A percentile compares a stretch with the other conserved stretches of the same genome.
Evolutionary conservation across 1,140 invertebrate species (phyloP).

Genomic region (Pollicipes pollicipes): DNA sequence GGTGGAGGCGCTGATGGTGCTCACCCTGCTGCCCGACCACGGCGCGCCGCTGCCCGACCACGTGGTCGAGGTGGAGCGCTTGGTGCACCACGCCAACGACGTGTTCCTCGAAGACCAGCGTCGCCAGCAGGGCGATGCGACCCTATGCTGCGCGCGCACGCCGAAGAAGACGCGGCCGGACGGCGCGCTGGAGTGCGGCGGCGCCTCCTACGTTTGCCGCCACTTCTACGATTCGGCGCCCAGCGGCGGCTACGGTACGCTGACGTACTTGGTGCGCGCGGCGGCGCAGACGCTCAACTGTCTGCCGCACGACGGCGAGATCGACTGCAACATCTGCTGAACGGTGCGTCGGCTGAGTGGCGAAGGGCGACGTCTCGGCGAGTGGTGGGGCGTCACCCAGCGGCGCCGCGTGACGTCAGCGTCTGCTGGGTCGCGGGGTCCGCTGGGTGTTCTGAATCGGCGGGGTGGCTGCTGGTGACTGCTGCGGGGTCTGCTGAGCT

Average conservation of each 20-base stretch:
- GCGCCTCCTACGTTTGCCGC: conserved; percentile 84
- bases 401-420: too few species aligned
- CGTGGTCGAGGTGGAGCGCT: conserved; percentile 74
- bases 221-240: conserved; percentile 97
- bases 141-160: conserved; percentile 70
- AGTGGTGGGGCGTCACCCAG: too few species aligned
- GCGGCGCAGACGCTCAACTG: conserved; percentile 52
- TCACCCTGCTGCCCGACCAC: conserved; percentile 88
- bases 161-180: conserved; percentile 32
- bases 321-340: conserved; percentile 60
- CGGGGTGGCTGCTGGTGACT: too few species aligned
- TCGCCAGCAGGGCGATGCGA: conserved; percentile 69
- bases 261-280: conserved; percentile 88
- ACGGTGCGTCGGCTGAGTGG: too few species aligned
- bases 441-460: too few species aligned
- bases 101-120: conserved; percentile 93
- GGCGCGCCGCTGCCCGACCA: conserved; percentile 87
- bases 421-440: too few species aligned
- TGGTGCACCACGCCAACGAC: conserved; percentile 85
- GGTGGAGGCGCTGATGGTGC: conserved; percentile 91
- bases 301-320: conserved; percentile 50
- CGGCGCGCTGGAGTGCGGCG: conserved; percentile 60
- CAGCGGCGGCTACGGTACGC: conserved; percentile 88
- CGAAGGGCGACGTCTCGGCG: too few species aligned
- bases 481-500: too few species aligned